phyloP scores from a whole-genome alignment of 2,888 invertebrate genomes.

The Plutella xylostella region DNA sequence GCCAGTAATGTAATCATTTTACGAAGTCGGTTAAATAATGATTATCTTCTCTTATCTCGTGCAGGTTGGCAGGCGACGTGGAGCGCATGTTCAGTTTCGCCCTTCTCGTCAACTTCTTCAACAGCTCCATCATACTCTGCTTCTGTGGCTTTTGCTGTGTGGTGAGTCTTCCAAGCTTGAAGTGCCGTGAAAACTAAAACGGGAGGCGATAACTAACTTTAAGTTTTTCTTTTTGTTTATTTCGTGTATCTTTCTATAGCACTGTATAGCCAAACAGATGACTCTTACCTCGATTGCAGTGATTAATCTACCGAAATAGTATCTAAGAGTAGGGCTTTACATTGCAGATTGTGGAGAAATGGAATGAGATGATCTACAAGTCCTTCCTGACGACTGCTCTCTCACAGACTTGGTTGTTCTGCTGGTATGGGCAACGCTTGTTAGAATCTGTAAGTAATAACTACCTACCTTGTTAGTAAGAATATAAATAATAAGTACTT shows the following conservation, averaged over 20 bases:
- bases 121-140: conserved; percentile 43
- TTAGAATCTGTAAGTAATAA: conserved; percentile 42
- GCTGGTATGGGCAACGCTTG: conserved; percentile 50
- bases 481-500: too few species aligned
- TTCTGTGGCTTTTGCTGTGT: conserved; percentile 31
- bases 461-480: too few species aligned
- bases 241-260: too few species aligned
- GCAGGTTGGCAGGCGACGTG: conserved; percentile 32
- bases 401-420: conserved; percentile 45
- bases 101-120: conserved; percentile 42
- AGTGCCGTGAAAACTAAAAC: neutral
- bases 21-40: too few species aligned
- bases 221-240: neutral
- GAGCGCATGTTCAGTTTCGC: conserved; percentile 35
- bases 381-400: conserved; percentile 39
- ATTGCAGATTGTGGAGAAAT: conserved; percentile 42
- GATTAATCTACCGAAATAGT: too few species aligned
- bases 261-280: too few species aligned
- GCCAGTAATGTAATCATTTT: too few species aligned
- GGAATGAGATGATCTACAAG: conserved; percentile 49
- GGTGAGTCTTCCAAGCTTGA: conserved; percentile 10
- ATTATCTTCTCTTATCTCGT: conserved; percentile 4
- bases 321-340: too few species aligned
- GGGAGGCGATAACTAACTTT: neutral
- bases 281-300: too few species aligned